Evolutionary conservation across 2,888 invertebrate genomes (phyloP).

Genomic region (Chrysina gloriosa): DNA sequence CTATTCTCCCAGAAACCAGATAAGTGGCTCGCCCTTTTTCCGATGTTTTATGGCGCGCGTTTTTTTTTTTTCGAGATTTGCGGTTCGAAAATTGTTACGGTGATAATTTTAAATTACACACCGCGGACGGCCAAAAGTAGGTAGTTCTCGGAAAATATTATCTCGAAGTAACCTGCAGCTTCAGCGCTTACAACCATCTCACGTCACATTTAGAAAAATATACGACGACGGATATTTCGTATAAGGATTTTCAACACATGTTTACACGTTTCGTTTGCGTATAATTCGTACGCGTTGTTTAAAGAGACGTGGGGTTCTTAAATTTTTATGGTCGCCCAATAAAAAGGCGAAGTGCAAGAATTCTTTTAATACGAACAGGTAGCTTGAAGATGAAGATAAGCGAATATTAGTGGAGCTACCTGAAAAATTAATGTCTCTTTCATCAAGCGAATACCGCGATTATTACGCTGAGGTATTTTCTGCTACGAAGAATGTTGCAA

Average conservation of each 20-base stretch:
- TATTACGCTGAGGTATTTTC: conserved; percentile 15
- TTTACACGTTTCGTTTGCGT: background rate
- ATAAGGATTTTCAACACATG: background rate
- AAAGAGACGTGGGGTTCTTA: background rate
- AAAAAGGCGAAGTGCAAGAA: background rate
- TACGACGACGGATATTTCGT: background rate
- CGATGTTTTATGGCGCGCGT: conserved; percentile 6
- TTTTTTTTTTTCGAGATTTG: conserved; percentile 34
- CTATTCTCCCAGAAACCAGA: conserved; percentile 53
- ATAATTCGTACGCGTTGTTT: background rate
- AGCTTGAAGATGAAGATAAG: conserved; percentile 11
- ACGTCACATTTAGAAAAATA: conserved; percentile 15
- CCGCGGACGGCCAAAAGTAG: conserved; percentile 27
- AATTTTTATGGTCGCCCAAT: background rate
- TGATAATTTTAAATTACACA: conserved; percentile 41
- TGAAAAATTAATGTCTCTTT: conserved; percentile 26
- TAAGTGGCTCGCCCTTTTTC: conserved; percentile 49
- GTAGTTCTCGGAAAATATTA: conserved; percentile 38
- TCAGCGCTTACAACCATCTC: conserved; percentile 3
- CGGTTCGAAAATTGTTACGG: conserved; percentile 39
- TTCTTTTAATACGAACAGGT: conserved; percentile 12
- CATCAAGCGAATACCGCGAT: background rate
- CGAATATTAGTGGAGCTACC: conserved; percentile 19
- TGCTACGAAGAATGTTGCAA: no score
- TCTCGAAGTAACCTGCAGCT: conserved; percentile 27